Evolutionary conservation across 2,113 vertebrate species (phyloP).

Genomic region (Rhodinocichla rosea): DNA sequence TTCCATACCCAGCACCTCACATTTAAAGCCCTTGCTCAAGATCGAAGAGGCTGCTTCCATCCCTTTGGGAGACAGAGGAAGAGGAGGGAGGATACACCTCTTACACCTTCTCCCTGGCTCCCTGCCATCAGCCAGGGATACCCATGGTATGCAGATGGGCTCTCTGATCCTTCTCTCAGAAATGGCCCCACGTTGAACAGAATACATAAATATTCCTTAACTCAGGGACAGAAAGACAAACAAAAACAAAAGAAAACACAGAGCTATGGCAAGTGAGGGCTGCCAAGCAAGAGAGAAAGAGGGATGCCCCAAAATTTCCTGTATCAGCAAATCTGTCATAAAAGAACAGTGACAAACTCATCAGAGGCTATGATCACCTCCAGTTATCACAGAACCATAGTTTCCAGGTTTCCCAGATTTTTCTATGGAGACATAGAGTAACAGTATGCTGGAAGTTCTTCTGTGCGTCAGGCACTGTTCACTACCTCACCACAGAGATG

Average conservation of each 20-base stretch:
- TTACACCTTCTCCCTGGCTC: not conserved
- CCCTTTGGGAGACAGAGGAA: not conserved
- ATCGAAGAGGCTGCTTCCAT: not conserved
- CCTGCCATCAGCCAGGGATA: not conserved
- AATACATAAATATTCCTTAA: not conserved
- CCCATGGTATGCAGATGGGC: accelerated
- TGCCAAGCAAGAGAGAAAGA: not conserved
- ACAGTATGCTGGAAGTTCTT: not conserved
- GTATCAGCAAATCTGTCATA: not conserved
- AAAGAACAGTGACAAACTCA: not conserved
- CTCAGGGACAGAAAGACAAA: not conserved
- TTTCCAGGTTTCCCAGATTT: not conserved
- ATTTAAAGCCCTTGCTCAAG: not conserved
- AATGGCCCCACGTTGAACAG: not conserved
- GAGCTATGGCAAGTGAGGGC: not conserved
- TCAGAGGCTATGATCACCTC: not conserved
- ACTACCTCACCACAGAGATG: not conserved
- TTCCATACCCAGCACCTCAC: not conserved
- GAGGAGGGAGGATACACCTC: not conserved
- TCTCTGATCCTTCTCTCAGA: not conserved
- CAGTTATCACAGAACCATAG: not conserved
- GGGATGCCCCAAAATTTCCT: not conserved
- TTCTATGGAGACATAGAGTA: not conserved
- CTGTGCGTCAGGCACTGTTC: not conserved
- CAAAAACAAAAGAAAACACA: not conserved